Percentiles rank a stretch among this genome's conserved stretches.
These are phyloP conservation scores for Colaptes auratus DNA, from an alignment of 2,113 vertebrate genomes.

Conservation along the genomic window DNA sequence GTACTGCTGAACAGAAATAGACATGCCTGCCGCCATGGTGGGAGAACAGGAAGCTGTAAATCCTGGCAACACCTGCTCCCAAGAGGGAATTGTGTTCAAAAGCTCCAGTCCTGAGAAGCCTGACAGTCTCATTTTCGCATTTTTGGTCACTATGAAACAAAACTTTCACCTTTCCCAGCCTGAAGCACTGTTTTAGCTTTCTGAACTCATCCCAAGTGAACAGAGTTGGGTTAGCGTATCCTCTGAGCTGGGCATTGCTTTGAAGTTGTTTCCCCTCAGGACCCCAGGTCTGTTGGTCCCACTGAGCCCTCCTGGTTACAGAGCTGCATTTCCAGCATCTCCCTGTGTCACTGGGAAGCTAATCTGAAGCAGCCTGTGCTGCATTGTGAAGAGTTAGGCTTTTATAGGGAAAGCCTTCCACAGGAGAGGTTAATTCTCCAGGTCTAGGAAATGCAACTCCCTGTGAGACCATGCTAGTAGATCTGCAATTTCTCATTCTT, in stretches of 20 bases:
- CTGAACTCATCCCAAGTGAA: not conserved
- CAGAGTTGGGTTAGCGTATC: not conserved
- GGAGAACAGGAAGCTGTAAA: not conserved
- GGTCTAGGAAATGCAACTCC: not conserved
- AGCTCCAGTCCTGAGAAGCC: not conserved
- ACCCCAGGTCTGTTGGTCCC: not conserved
- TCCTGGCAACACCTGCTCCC: not conserved
- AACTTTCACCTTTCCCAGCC: not conserved
- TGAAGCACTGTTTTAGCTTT: not conserved
- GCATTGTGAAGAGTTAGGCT: not conserved
- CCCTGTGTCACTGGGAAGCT: not conserved
- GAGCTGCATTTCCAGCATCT: not conserved
- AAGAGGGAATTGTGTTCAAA: not conserved
- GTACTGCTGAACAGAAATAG: not conserved
- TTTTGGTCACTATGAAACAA: not conserved
- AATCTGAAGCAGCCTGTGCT: not conserved
- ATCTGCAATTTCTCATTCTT: not conserved
- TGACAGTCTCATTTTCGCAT: not conserved
- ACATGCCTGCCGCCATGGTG: not conserved
- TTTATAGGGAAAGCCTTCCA: not conserved
- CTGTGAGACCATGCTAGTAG: rapidly evolving
- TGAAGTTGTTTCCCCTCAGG: not conserved
- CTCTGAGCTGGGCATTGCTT: not conserved
- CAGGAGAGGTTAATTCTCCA: not conserved
- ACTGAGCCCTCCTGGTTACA: not conserved